Percentiles rank a stretch among this genome's conserved stretches.
These are phyloP conservation scores for Euproctis similis DNA, from an alignment of 2,888 invertebrate species.

Conservation along the genomic window DNA sequence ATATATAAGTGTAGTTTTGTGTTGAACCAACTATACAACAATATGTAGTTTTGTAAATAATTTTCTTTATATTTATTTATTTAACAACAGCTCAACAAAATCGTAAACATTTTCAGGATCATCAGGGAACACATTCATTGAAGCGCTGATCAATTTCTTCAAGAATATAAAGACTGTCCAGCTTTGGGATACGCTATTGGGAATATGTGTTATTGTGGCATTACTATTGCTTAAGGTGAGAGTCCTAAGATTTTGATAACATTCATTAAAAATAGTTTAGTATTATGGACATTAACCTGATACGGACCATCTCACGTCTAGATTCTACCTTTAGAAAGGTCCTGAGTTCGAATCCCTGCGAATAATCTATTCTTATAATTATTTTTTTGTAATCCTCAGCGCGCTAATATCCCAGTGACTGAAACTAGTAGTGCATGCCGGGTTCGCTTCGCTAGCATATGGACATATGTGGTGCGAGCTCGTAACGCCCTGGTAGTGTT, in stretches of 20 bases:
- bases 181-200: constrained; percentile 81
- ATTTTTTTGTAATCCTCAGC: constrained; percentile 20
- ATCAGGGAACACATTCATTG: constrained; percentile 77
- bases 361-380: too few relatives aligned
- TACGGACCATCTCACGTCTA: too few relatives aligned
- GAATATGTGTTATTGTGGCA: constrained; percentile 76
- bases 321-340: too few relatives aligned
- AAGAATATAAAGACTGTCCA: constrained; percentile 76
- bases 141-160: constrained; percentile 78
- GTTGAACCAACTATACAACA: too few relatives aligned
- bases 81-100: too few relatives aligned
- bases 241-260: too few relatives aligned
- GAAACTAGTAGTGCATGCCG: constrained; percentile 12
- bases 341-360: too few relatives aligned
- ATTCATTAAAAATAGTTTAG: too few relatives aligned
- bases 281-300: too few relatives aligned
- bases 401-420: constrained; percentile 21
- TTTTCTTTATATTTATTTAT: too few relatives aligned
- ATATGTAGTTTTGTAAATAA: too few relatives aligned
- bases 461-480: constrained; percentile 74
- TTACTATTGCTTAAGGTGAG: constrained; percentile 77
- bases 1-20: too few relatives aligned
- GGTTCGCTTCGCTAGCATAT: constrained; percentile 18
- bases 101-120: constrained; percentile 44
- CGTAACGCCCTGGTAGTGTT: constrained; percentile 88